A percentile compares a stretch with the other conserved stretches of the same genome.
Evolutionary conservation across 1,140 invertebrate species (phyloP).

Genomic region (Octopus sinensis): DNA sequence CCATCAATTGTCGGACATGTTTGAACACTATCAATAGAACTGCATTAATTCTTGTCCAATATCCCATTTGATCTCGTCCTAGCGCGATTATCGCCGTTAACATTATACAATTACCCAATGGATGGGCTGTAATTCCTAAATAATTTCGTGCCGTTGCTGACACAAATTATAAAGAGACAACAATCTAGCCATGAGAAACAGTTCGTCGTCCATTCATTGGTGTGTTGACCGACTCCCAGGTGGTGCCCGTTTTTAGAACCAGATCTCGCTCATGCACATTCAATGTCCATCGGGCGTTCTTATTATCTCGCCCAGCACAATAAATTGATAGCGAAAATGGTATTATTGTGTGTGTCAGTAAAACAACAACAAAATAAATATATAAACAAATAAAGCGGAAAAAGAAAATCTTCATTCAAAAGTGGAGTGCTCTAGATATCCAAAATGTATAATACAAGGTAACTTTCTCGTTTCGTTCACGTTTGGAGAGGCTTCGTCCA

Average conservation of each 20-base stretch:
- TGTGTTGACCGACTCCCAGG: constrained; percentile 1
- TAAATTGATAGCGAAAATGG: no score
- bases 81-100: not conserved
- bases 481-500: no score
- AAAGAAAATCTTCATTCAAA: no score
- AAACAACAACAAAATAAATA: no score
- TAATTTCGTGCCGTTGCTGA: not conserved
- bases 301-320: not conserved
- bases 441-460: no score
- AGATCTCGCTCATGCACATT: not conserved
- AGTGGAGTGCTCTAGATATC: no score
- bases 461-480: no score
- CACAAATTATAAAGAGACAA: constrained; percentile 11
- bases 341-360: no score
- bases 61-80: not conserved
- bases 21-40: not conserved
- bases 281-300: not conserved
- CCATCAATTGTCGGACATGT: not conserved
- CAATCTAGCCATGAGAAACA: not conserved
- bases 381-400: no score
- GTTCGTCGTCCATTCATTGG: not conserved
- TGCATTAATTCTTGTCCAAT: not conserved
- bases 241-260: not conserved
- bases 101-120: constrained; percentile 12
- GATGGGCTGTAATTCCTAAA: not conserved